Conservation (phyloP, 2,888 invertebrate genomes). For the Rotaria socialis region DNA sequence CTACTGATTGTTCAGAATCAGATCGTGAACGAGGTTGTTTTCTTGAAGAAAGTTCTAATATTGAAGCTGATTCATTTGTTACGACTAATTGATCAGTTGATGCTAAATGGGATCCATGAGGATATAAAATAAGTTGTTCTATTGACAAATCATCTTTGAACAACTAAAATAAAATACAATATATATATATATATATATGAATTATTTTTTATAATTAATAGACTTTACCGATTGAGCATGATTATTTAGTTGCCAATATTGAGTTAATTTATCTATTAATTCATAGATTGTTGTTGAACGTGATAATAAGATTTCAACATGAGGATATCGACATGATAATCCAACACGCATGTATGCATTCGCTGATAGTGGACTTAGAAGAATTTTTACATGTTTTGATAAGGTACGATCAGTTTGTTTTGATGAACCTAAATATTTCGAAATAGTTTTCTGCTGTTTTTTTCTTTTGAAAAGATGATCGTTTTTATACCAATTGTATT, state of each 20-base stretch:
- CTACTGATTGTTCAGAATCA: neutral
- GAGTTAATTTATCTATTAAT: constrained; percentile 13
- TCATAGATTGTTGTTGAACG: neutral
- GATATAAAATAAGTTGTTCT: constrained; percentile 32
- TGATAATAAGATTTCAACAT: constrained; percentile 2
- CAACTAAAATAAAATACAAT: neutral
- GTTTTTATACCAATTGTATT: neutral
- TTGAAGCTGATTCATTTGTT: neutral
- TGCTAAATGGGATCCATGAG: neutral
- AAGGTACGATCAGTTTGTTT: constrained; percentile 25
- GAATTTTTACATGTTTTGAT: constrained; percentile 10
- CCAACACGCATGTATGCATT: constrained; percentile 35
- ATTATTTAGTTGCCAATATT: constrained; percentile 33
- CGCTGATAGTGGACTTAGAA: neutral
- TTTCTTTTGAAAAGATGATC: neutral
- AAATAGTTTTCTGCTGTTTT: neutral
- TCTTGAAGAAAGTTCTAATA: neutral
- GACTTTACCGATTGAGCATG: neutral
- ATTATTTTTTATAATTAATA: neutral
- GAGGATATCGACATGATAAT: neutral
- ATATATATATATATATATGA: no score
- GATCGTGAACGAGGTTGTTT: constrained; percentile 13
- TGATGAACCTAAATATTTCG: neutral
- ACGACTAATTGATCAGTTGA: neutral
- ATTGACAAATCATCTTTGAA: neutral